Evolutionary conservation across 2,888 invertebrate genomes (phyloP).

Genomic region (Troides helena): DNA sequence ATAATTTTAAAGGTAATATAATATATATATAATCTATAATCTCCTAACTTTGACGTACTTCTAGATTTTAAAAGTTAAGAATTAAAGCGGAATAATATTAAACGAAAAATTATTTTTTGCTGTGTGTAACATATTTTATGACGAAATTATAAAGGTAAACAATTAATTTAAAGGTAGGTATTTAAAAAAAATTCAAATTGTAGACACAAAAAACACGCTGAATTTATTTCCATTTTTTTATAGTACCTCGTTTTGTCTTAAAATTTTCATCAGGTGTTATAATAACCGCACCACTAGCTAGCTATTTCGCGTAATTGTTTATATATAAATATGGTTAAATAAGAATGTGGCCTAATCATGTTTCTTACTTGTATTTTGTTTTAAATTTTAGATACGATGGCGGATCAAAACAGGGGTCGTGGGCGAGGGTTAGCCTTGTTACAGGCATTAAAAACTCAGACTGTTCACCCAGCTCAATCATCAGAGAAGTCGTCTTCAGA

Average conservation of each 20-base stretch:
- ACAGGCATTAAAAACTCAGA: constrained; percentile 57
- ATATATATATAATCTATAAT: no score
- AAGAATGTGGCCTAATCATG: background rate
- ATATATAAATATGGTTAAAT: background rate
- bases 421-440: constrained; percentile 66
- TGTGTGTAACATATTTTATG: no score
- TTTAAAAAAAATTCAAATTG: no score
- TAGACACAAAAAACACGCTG: no score
- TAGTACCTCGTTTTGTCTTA: background rate
- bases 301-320: background rate
- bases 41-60: no score
- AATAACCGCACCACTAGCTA: background rate
- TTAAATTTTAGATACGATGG: constrained; percentile 46
- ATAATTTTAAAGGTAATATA: no score
- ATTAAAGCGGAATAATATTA: no score
- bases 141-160: no score
- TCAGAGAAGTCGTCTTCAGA: constrained; percentile 48
- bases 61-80: no score
- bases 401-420: constrained; percentile 58
- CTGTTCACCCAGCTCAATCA: constrained; percentile 43
- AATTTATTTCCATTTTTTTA: no score
- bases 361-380: background rate
- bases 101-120: no score
- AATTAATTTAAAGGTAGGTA: no score
- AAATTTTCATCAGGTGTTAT: background rate